Conservation (phyloP, 35 echinoderm and acorn worm genomes). For the Ophiothrix spiculata region DNA sequence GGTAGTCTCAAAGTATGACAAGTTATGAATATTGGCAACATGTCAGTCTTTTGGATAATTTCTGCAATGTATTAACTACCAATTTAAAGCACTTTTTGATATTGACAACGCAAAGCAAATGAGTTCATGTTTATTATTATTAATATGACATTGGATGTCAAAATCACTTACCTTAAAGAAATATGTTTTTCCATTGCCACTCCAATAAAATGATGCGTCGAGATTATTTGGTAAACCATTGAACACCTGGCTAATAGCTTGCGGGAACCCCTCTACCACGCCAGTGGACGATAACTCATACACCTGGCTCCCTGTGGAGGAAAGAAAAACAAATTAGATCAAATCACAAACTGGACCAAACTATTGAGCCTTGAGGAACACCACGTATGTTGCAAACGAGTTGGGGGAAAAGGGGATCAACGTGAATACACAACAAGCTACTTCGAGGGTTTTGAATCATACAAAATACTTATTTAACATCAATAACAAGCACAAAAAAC, state of each 20-base stretch:
- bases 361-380: background rate
- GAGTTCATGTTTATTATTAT: too few relatives aligned
- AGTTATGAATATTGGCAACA: too few relatives aligned
- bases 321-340: background rate
- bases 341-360: background rate
- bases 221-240: constrained; percentile 1
- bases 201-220: background rate
- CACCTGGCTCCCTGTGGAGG: background rate
- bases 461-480: background rate
- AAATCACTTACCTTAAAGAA: constrained; percentile 28
- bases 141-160: too few relatives aligned
- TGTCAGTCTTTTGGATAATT: too few relatives aligned
- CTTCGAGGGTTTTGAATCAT: background rate
- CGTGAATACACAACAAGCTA: background rate
- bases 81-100: too few relatives aligned
- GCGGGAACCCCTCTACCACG: background rate
- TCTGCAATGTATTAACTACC: too few relatives aligned
- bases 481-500: background rate
- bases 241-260: background rate
- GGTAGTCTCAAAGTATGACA: too few relatives aligned
- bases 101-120: too few relatives aligned
- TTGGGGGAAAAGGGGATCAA: too few relatives aligned
- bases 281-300: background rate
- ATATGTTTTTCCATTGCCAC: background rate
- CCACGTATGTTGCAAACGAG: background rate